Evolutionary conservation across 2,797 vertebrate genomes (phyloP).

Genomic region (Gallinago stenura): DNA sequence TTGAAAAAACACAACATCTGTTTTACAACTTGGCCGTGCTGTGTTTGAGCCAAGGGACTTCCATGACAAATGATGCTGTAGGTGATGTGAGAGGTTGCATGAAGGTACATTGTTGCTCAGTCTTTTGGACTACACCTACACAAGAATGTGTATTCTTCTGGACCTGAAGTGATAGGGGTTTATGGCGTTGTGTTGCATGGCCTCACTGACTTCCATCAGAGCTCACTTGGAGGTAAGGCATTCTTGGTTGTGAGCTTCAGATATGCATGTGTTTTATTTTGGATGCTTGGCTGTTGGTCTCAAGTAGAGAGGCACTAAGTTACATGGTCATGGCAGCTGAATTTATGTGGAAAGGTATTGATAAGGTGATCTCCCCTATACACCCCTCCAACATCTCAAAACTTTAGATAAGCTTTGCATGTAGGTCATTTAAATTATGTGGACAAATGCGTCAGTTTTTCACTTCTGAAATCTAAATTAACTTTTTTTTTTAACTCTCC

Average conservation of each 20-base stretch:
- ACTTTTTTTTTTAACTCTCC: background rate
- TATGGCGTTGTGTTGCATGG: background rate
- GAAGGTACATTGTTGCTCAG: background rate
- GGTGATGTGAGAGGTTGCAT: rapidly evolving
- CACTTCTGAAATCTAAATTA: background rate
- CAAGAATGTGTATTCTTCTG: background rate
- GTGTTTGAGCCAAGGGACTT: background rate
- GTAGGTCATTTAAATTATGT: background rate
- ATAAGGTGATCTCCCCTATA: background rate
- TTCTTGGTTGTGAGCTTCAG: background rate
- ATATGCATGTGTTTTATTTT: background rate
- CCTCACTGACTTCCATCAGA: background rate
- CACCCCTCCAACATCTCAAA: background rate
- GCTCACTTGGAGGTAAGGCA: background rate
- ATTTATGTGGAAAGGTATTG: background rate
- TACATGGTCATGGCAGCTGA: background rate
- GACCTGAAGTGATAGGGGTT: background rate
- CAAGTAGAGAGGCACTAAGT: background rate
- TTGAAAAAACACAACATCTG: background rate
- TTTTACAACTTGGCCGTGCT: background rate
- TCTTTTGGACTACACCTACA: background rate
- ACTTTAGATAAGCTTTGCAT: background rate
- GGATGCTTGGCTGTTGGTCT: background rate
- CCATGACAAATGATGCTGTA: rapidly evolving
- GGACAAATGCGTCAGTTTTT: background rate